Evolutionary conservation across 2,113 vertebrate species (phyloP), one percentile per base, ranked within the genome.

Genomic region (Coryphaenoides rupestris): DNA sequence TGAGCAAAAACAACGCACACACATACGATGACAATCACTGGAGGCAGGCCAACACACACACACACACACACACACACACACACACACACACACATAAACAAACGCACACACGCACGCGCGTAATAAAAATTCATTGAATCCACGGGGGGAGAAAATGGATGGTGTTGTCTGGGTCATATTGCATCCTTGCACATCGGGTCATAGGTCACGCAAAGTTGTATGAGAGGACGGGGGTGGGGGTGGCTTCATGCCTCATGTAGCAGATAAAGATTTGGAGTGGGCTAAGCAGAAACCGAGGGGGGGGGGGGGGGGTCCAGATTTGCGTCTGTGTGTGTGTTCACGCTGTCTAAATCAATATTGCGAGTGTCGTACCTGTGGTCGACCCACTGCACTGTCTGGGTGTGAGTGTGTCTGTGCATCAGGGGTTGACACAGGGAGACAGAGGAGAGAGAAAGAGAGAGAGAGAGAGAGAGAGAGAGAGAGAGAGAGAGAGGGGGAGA

Each of bases 111-210:
- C 45, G 28, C 22, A 68, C 72, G 76, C n/a, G n/a, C 64, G 89
- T 92, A 94, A 98, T 98, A 95, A 97, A 98, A 98, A 98, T 98
- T 95, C 96, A 98, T 98, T 91, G 95, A 95, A 94, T 97, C 90
- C 92, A 92, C 85, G 89, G 91, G 91, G 87, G 75, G 91, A 89
- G 92, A 92, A 93, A 95, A 93, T 93, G 83, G 91, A 93, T 95
- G 94, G 94, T 91, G 93, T 92, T 88, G 90, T 92, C 92, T 89
- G 90, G 96, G 95, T 96, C 94, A 96, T 94, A 94, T 92, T 95
- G 94, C 88, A 91, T 94, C 91, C 87, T 89, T 90, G 94, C 88
- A 87, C 64, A 71, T 73, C 77, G 89, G 94, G 93, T 95, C 92
- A 86, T 76, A 85, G 94, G 95, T 93, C 86, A 89, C 59, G 72